phyloP scores from a whole-genome alignment of 1,140 invertebrate genomes.

The Elysia chlorotica region DNA sequence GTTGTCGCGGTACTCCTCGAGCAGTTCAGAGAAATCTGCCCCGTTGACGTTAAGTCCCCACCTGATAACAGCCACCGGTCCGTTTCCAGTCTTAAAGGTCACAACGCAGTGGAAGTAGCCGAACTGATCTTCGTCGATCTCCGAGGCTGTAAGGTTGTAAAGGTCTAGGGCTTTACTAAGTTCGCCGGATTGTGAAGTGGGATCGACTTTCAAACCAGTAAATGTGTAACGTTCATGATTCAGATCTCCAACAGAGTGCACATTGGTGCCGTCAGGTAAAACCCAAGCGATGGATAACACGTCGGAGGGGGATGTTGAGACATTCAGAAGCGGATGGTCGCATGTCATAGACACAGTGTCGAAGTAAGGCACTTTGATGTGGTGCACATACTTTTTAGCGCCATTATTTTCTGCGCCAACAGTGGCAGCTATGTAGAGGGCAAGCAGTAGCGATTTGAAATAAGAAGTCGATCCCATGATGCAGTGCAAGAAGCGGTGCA shows the following conservation, averaged over 20 bases:
- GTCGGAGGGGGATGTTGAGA: background rate
- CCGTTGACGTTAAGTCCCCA: conserved; percentile 50
- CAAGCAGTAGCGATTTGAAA: too few relatives aligned
- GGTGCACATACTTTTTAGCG: too few relatives aligned
- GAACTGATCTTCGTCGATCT: conserved; percentile 41
- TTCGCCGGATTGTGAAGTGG: background rate
- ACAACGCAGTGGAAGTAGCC: conserved; percentile 49
- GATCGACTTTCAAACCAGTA: background rate
- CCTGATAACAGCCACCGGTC: conserved; percentile 14
- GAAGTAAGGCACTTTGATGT: conserved; percentile 7
- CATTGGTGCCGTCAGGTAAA: conserved; percentile 12
- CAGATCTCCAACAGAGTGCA: background rate
- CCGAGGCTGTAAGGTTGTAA: conserved; percentile 31
- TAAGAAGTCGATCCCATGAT: too few relatives aligned
- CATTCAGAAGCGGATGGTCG: conserved; percentile 10
- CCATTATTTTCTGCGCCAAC: too few relatives aligned
- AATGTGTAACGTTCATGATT: background rate
- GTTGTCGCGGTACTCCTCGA: conserved; percentile 36
- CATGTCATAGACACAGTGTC: background rate
- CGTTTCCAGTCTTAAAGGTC: background rate
- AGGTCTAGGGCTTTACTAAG: background rate
- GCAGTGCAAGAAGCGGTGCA: too few relatives aligned
- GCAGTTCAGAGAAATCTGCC: conserved; percentile 38
- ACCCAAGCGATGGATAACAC: conserved; percentile 17
- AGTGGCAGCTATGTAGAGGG: too few relatives aligned